These are phyloP conservation scores for Tetragonula clypearis DNA, from an alignment of 1,140 invertebrate genomes.

Conservation along the genomic window DNA sequence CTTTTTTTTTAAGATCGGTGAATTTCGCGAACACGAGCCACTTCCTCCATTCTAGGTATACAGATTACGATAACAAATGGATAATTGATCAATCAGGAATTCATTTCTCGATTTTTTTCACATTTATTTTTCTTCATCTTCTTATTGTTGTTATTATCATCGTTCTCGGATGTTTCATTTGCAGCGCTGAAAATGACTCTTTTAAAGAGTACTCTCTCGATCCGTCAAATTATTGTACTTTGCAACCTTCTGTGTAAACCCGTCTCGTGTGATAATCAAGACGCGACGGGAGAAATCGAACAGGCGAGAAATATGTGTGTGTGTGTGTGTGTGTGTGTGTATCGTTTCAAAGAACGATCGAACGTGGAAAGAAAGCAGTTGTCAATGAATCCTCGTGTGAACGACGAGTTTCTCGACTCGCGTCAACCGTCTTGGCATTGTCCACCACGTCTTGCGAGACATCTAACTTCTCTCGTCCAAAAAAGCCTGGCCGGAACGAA, in stretches of 20 bases:
- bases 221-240: slow-evolving; percentile 33
- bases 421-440: background rate
- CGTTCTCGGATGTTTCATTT: background rate
- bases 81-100: background rate
- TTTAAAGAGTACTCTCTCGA: slow-evolving; percentile 40
- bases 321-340: too few species aligned
- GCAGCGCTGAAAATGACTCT: slow-evolving; percentile 33
- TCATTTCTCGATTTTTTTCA: background rate
- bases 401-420: background rate
- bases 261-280: slow-evolving; percentile 43
- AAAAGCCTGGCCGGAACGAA: background rate
- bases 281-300: background rate
- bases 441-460: too few species aligned
- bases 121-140: background rate
- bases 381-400: background rate
- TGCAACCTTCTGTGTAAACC: background rate
- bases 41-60: background rate
- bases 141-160: too few species aligned
- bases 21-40: background rate
- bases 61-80: background rate
- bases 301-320: too few species aligned
- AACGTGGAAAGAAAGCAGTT: background rate
- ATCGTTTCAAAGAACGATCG: background rate
- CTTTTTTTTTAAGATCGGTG: background rate
- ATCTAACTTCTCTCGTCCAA: background rate